Evolutionary conservation across 2,113 vertebrate genomes (phyloP).

Genomic region (Nettapus auritus): DNA sequence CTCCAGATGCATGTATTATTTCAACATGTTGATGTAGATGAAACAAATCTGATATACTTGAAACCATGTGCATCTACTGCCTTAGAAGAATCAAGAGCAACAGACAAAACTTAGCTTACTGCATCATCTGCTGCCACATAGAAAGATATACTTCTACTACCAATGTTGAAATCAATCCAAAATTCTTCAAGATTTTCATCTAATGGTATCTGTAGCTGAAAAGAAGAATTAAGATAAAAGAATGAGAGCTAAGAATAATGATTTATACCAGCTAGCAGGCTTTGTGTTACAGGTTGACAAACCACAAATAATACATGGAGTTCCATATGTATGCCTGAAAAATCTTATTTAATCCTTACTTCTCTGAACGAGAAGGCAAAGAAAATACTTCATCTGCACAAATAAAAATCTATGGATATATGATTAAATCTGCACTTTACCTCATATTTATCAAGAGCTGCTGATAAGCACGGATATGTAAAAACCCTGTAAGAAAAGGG

Average conservation of each 20-base stretch:
- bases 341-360: neutral
- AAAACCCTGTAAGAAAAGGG: constrained; percentile 78
- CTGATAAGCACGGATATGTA: constrained; percentile 80
- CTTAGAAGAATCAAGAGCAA: neutral
- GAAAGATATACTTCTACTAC: constrained; percentile 91
- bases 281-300: neutral
- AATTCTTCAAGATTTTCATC: constrained; percentile 96
- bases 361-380: neutral
- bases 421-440: constrained; percentile 53
- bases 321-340: neutral
- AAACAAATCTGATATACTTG: neutral
- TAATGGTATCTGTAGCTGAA: constrained; percentile 87
- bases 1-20: neutral
- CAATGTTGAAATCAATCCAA: constrained; percentile 96
- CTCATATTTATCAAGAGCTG: constrained; percentile 76
- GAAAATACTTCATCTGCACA: neutral
- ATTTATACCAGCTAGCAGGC: neutral
- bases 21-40: neutral
- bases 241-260: neutral
- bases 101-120: constrained; percentile 67
- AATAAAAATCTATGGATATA: neutral
- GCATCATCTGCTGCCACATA: constrained; percentile 84
- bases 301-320: neutral
- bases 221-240: neutral
- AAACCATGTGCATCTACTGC: neutral